phyloP scores from a whole-genome alignment of 2,888 invertebrate species.

The Zhuqinia jingwanae region DNA sequence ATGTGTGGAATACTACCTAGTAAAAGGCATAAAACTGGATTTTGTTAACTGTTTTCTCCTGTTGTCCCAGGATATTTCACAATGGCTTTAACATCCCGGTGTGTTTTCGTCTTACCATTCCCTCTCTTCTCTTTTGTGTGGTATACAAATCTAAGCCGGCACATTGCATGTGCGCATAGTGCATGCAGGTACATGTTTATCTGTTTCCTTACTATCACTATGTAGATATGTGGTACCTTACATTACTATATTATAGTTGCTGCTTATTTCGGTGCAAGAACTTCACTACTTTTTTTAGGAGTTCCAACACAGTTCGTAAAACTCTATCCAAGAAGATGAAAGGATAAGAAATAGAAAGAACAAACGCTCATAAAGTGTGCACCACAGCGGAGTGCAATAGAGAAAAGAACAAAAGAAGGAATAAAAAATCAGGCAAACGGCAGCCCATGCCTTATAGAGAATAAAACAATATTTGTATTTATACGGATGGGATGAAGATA shows the following conservation, averaged over 20 bases:
- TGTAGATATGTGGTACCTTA: neutral
- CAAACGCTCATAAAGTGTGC: constrained; percentile 15
- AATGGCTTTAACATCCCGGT: constrained; percentile 14
- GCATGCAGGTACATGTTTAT: neutral
- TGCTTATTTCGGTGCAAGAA: neutral
- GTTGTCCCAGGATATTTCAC: constrained; percentile 1
- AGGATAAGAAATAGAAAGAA: neutral
- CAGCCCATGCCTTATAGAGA: neutral
- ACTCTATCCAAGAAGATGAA: constrained; percentile 7
- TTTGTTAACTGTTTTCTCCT: constrained; percentile 53
- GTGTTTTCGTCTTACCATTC: neutral
- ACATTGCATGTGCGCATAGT: neutral
- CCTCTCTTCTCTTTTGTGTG: neutral
- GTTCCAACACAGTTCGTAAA: neutral
- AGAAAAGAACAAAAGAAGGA: constrained; percentile 7
- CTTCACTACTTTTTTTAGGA: neutral
- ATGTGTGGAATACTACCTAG: constrained; percentile 2
- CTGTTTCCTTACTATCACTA: no score
- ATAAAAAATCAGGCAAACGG: neutral
- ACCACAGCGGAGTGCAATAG: constrained; percentile 9
- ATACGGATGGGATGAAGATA: neutral
- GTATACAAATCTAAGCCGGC: neutral
- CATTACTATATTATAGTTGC: no score
- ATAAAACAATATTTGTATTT: neutral
- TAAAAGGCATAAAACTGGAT: constrained; percentile 54